Base-by-base conservation (phyloP, 2,797 vertebrate species). In the Sebastes kiyomatsui region DNA sequence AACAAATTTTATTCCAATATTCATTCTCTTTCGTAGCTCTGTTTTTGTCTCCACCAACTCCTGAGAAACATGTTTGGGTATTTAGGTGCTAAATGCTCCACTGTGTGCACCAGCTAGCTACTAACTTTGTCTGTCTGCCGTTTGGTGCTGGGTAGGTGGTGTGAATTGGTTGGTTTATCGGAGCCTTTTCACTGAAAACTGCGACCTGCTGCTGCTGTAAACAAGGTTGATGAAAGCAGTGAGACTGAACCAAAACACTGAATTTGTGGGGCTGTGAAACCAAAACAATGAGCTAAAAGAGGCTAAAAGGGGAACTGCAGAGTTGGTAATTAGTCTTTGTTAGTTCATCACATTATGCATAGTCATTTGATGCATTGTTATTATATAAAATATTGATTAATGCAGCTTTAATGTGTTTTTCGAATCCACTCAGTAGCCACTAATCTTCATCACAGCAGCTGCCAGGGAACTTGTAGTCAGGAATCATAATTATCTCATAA, bases 361-460 rank as follows among this genome's bases (percentile, higher is more conserved):
- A 13, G 42, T 46, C 42, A 46, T 68, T 76, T 49, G 4, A 58
- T 67, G 38, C 22, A 55, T 52, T 67, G 23, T 49, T 68, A 32
- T 71, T 65, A 52, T 30, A 38, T 42, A 76, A 70, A 58, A 59
- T 22, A 61, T 55, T 25, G 12, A 49, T 72, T 28, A 22, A 6
- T 72, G 27, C 58, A 73, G 61, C 56, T 80, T 70, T 56, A 54
- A 71, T 74, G 72, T 68, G 59, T 80, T 86, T 75, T 74, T 16
- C 23, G 18, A 61, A 54, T 60, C 60, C 54, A 67, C 38, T 77
- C 30, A 75, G 28, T 14, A 4, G 13, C 79, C 22, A 32, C 22
- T 69, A 46, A 80, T 84, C 67, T 35, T 46, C 27, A 71, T 76
- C 62, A 16, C 59, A 67, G 67, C 58, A 61, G 60, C 11, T 72